phyloP scores from a whole-genome alignment of 1,140 invertebrate species.

The Drosophila sp. region DNA sequence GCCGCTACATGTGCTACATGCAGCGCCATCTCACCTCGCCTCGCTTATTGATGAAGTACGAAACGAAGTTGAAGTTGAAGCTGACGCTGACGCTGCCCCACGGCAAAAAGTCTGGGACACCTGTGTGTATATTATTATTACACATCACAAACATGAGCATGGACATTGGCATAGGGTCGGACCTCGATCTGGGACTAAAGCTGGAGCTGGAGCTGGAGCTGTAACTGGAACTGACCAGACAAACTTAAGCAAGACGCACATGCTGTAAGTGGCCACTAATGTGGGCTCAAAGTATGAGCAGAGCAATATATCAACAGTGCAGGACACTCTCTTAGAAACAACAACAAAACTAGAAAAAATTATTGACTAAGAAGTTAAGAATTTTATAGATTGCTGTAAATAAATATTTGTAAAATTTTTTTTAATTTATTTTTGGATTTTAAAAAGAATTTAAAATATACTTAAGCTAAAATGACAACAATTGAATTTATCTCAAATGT shows the following conservation, averaged over 20 bases:
- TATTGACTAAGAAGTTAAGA: background rate
- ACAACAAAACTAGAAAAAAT: no score
- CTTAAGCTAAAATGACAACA: no score
- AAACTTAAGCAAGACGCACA: constrained; percentile 71
- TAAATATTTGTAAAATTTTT: background rate
- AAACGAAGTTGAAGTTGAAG: constrained; percentile 33
- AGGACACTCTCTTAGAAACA: background rate
- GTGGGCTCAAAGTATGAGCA: constrained; percentile 47
- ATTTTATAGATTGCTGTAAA: background rate
- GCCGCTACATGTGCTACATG: constrained; percentile 81
- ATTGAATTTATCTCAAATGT: no score
- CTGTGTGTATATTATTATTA: constrained; percentile 83
- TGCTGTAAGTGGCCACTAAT: constrained; percentile 76
- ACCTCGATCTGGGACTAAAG: constrained; percentile 29
- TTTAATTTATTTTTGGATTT: no score
- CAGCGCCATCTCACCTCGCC: constrained; percentile 57
- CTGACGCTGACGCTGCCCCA: constrained; percentile 53
- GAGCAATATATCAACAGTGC: constrained; percentile 15
- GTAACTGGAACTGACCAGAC: constrained; percentile 44
- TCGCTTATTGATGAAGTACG: constrained; percentile 79
- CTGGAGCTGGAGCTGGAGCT: constrained; percentile 27
- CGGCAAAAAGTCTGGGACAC: constrained; percentile 70
- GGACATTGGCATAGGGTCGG: constrained; percentile 7
- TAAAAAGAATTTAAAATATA: no score
- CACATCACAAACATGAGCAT: constrained; percentile 56